Evolutionary conservation across 2,113 vertebrate species (phyloP).

Genomic region (Irena cyanogastra): DNA sequence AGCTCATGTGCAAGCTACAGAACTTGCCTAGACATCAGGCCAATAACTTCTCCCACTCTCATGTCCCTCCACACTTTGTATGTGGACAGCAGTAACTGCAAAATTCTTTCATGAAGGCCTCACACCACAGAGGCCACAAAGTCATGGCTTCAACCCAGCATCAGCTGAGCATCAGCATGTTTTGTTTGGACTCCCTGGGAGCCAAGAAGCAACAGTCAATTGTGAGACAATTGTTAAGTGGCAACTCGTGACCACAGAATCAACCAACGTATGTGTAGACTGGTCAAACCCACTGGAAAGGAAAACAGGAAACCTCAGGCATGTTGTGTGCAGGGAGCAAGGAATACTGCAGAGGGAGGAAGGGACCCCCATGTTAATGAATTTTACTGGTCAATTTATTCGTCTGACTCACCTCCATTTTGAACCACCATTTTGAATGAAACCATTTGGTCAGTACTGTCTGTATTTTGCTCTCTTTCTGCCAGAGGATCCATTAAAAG

Average conservation of each 20-base stretch:
- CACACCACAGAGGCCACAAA: not conserved
- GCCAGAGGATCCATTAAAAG: not conserved
- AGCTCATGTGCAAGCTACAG: not conserved
- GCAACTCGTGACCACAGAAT: not conserved
- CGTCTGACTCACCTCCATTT: not conserved
- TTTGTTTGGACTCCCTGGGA: not conserved
- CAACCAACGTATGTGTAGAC: rapidly evolving
- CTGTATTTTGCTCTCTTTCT: not conserved
- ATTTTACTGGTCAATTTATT: not conserved
- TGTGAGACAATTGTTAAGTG: not conserved
- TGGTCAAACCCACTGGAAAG: not conserved
- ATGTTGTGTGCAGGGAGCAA: not conserved
- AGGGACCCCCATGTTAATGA: not conserved
- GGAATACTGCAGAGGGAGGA: not conserved
- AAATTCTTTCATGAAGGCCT: not conserved
- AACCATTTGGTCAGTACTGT: not conserved
- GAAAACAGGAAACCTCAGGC: not conserved
- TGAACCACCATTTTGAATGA: not conserved
- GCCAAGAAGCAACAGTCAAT: not conserved
- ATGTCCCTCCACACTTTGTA: not conserved
- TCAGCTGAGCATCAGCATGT: not conserved
- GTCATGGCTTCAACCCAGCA: not conserved
- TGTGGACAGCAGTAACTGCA: not conserved
- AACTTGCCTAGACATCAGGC: not conserved
- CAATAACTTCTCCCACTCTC: not conserved